Percentiles rank a stretch among this genome's conserved stretches.
These are phyloP conservation scores for Nemopilema nomurai DNA, from an alignment of 30 jellyfish, hydroid and myxozoan species.

Conservation along the genomic window DNA sequence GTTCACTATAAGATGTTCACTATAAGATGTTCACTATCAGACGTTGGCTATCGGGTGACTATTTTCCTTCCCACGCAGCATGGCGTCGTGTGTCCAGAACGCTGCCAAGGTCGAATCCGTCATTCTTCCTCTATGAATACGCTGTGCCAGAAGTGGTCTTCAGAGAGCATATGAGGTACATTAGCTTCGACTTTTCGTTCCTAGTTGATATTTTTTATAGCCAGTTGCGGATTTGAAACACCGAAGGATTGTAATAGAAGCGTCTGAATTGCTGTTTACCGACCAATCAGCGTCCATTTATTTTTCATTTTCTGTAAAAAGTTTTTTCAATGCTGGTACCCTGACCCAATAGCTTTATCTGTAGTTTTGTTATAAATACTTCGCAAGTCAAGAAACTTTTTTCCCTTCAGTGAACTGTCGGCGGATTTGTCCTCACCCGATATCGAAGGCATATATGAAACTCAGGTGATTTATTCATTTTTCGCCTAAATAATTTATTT, in stretches of 20 bases:
- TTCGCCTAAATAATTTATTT: neutral
- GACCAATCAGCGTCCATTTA: no score
- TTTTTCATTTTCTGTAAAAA: no score
- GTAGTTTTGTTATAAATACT: neutral
- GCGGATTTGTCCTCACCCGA: conserved; percentile 95
- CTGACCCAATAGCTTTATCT: neutral
- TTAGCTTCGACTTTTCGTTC: neutral
- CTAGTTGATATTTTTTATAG: neutral
- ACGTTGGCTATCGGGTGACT: no score
- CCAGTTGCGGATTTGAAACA: no score
- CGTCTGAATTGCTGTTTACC: no score
- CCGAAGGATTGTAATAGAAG: no score
- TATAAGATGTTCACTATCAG: no score
- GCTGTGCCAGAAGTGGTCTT: conserved; percentile 87
- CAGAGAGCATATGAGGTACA: conserved; percentile 90
- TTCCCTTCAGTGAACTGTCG: conserved; percentile 72
- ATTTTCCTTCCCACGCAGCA: conserved; percentile 34
- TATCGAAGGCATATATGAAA: conserved; percentile 92
- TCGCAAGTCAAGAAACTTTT: neutral
- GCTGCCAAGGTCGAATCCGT: conserved; percentile 85
- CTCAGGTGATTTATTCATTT: conserved; percentile 66
- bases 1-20: no score
- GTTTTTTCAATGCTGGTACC: neutral
- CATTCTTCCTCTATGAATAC: conserved; percentile 79
- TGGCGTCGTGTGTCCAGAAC: conserved; percentile 91